Base-by-base conservation (phyloP, 2,888 invertebrate species). In the Seira ritae region DNA sequence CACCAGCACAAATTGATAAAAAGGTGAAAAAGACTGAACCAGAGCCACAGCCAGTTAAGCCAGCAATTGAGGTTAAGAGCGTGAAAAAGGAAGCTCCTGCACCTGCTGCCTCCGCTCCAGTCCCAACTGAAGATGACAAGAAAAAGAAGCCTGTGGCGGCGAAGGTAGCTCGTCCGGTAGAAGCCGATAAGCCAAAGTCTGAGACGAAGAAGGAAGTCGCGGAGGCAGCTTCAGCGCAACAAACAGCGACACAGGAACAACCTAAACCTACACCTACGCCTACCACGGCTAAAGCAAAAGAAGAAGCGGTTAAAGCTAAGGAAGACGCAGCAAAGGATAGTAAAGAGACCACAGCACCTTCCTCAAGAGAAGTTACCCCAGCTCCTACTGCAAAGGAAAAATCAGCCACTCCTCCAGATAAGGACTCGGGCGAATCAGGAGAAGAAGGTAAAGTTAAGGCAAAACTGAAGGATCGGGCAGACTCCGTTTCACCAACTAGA, bases 111-210 rank as follows among this genome's bases (percentile, higher is more conserved):
- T 55, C 50, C 15, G 66, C 31, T 31, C 65, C 73, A 19, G 68
- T n/a, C 8, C 77, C 77, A 8, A 6, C 76, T n/a, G 31, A 65
- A 17, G 76, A 70, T 50, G 79, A 84, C 62, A 66, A 82, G 12
- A 84, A 85, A 67, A 79, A 82, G 66, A 80, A 80, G 23, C 67
- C 83, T 71, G 70, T 90, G 96, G 97, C 91, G 92, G 95, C 75
- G 94, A 88, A 78, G 60, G 46, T 37, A 8, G 17, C 75, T 15
- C n/a, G n/a, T n/a, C 75, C 80, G 46, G 46, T 68, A n/a, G 70
- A 69, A 55, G 68, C 62, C 22, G 66, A 80, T 22, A 71, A 82
- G 31, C 68, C 71, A 1, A 74, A 80, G 10, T 62, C 22, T 10
- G 75, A n/a, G n/a, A n/a, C n/a, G n/a, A n/a, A n/a, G n/a, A n/a